Evolutionary conservation across 2,797 vertebrate species (phyloP), one percentile per base, ranked within the genome.

Genomic region (Gallinago solitaria): DNA sequence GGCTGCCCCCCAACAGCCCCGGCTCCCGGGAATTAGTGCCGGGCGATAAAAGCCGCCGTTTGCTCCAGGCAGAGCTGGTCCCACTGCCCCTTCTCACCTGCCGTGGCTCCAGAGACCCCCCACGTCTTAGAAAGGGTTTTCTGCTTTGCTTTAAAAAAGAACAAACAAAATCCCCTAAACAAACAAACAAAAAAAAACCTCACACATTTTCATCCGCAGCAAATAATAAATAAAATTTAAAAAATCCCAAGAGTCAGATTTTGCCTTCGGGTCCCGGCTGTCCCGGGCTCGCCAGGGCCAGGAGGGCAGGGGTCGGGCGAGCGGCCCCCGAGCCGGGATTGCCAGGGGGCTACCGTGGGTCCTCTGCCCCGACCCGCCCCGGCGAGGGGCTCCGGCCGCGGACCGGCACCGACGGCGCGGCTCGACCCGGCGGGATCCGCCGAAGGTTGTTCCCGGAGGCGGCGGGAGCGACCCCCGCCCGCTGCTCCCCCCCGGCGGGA

Each of bases 11-110:
- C 1, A 14, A 3, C 47, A 32, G 53, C 39, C 23, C 21, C 2
- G 1, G 10, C 3, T 45, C 8, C 4, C 0, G 3, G 57, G 75
- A 33, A 47, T 19, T 12, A 41, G 43, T 5, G 0, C 53, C 10
- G 39, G 24, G 37, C 3, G 2, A 4, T 5, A 13, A 32, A 37
- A 87, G 32, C 78, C 9, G 1, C 65, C 1, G 3, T 12, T 51
- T 0, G 47, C 33, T n/a, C 64, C 3, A 1, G 1, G 47, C 65
- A 17, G 56, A 81, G 53, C 27, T 1, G 57, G 64, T 84, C 87
- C 47, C 33, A 0, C 50, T 2, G 2, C 18, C 68, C 90, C 59
- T 94, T 64, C 57, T 69, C 20, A 0, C 30, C 70, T 39, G 53
- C 81, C 74, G 16, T 6, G 39, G 51, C 70, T 82, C 57, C 61